Conservation (phyloP, 2,797 vertebrate species). For the Discoglossus pictus region DNA sequence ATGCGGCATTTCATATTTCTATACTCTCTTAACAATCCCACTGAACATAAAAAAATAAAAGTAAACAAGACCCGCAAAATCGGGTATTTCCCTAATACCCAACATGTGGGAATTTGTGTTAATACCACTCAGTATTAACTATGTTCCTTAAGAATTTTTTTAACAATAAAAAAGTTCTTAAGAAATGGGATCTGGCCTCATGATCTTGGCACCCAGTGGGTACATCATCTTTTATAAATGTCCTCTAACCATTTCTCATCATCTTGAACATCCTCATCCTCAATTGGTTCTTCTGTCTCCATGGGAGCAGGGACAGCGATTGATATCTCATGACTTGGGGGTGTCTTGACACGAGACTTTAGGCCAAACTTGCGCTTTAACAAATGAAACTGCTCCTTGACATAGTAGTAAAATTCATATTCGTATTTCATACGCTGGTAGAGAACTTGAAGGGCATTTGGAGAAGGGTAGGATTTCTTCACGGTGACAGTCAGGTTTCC, state of each 20-base stretch:
- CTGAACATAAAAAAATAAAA: conserved; percentile 56
- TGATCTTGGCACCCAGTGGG: conserved; percentile 46
- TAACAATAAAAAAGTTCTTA: conserved; percentile 61
- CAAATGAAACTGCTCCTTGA: conserved; percentile 94
- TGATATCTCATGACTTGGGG: conserved; percentile 65
- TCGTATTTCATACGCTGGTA: conserved; percentile 95
- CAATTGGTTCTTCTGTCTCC: conserved; percentile 85
- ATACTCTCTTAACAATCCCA: conserved; percentile 18
- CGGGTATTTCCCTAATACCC: conserved; percentile 62
- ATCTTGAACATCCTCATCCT: conserved; percentile 82
- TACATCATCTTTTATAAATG: conserved; percentile 80
- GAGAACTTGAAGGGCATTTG: conserved; percentile 90
- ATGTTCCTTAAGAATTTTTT: conserved; percentile 65
- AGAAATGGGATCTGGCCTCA: conserved; percentile 59
- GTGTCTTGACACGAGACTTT: conserved; percentile 71
- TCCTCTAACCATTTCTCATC: conserved; percentile 95
- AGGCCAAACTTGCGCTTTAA: conserved; percentile 95
- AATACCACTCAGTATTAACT: conserved; percentile 65
- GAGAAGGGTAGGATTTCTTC: conserved; percentile 89
- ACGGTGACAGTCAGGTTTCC: conserved; percentile 97
- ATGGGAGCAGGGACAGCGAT: conserved; percentile 82
- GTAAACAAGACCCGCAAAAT: conserved; percentile 65
- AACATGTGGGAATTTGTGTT: conserved; percentile 63
- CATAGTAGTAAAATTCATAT: conserved; percentile 95
- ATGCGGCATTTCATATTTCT: conserved; percentile 6